Evolutionary conservation across 1,140 invertebrate genomes (phyloP), one percentile per base, ranked within the genome.

Genomic region (Hycleus cichorii): DNA sequence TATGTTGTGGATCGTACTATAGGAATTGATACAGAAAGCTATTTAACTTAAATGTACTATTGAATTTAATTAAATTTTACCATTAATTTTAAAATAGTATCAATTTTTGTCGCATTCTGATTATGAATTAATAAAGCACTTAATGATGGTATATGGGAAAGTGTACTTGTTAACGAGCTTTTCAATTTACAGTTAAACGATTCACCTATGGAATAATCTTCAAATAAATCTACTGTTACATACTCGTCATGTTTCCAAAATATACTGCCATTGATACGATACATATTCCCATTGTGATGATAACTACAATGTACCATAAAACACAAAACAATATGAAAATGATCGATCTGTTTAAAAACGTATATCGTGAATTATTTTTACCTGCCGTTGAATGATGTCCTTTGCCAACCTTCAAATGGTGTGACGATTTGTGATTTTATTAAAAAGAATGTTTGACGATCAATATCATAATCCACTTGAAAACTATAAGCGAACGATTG

Each of bases 381-480:
- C 83, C 79, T 81, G 42, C 79, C 71, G 62, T 80, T 79, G 0
- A 89, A 73, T n/a, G 80, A 82, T 9, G 85, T 88, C 39, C 80
- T 80, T 49, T 75, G 79, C 86, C 87, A 89, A n/a, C 83, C 81
- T 3, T 80, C 74, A 63, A 89, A 89, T 0, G 87, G 88, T 1
- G 86, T 89, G 1, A 79, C 70, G 5, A 89, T 63, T 48, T 82
- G 79, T 7, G 73, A 75, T 42, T 77, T 73, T 24, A 81, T 57
- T 49, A 73, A 73, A 3, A 77, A 54, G 3, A 63, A 61, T 1
- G 75, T 80, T 7, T 65, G 68, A 24, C 32, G 27, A 5, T 74
- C 68, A n/a, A 77, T 67, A 8, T 80, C 69, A 27, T 78, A 80
- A 49, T 78, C 74, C 0, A 76, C 70, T 39, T 79, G 72, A 5